Percentiles rank a stretch among this genome's conserved stretches.
These are phyloP conservation scores for Sprattus sprattus DNA, from an alignment of 2,113 vertebrate genomes.

Conservation along the genomic window DNA sequence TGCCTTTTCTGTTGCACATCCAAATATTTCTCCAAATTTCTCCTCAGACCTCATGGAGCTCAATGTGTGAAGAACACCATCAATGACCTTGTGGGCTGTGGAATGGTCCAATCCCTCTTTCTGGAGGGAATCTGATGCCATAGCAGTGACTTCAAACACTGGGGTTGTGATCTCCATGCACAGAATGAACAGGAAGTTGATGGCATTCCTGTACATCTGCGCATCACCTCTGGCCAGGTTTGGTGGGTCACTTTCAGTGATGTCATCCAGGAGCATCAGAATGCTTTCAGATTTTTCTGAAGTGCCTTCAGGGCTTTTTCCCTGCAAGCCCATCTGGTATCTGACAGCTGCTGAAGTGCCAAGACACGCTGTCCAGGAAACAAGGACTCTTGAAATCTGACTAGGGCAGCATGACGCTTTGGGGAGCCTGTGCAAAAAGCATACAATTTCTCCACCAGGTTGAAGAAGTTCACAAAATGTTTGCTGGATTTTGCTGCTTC, in stretches of 20 bases:
- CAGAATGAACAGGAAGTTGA: constrained; percentile 33
- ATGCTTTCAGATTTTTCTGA: constrained; percentile 17
- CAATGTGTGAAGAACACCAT: constrained; percentile 25
- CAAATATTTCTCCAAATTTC: constrained; percentile 25
- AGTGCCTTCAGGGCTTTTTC: constrained; percentile 30
- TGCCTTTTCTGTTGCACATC: constrained; percentile 22
- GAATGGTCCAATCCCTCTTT: constrained; percentile 23
- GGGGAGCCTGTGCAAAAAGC: constrained; percentile 25
- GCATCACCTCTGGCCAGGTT: constrained; percentile 31
- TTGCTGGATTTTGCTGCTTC: constrained; percentile 34
- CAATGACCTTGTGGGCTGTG: neutral
- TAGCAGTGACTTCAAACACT: constrained; percentile 22
- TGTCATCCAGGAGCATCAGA: constrained; percentile 25
- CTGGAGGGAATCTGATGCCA: constrained; percentile 25
- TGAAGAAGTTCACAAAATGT: constrained; percentile 33
- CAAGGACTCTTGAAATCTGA: constrained; percentile 32
- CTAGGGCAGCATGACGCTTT: constrained; percentile 21
- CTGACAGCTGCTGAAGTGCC: constrained; percentile 26
- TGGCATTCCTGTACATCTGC: constrained; percentile 15
- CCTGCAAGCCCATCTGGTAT: constrained; percentile 26
- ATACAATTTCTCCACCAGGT: constrained; percentile 34
- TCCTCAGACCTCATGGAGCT: constrained; percentile 22
- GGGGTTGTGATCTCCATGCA: too few species aligned
- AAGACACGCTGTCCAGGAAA: constrained; percentile 23
- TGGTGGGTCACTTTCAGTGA: constrained; percentile 28